A percentile compares a stretch with the other conserved stretches of the same genome.
Evolutionary conservation across 2,888 invertebrate species (phyloP).

Genomic region (Drymonia ruficornis): DNA sequence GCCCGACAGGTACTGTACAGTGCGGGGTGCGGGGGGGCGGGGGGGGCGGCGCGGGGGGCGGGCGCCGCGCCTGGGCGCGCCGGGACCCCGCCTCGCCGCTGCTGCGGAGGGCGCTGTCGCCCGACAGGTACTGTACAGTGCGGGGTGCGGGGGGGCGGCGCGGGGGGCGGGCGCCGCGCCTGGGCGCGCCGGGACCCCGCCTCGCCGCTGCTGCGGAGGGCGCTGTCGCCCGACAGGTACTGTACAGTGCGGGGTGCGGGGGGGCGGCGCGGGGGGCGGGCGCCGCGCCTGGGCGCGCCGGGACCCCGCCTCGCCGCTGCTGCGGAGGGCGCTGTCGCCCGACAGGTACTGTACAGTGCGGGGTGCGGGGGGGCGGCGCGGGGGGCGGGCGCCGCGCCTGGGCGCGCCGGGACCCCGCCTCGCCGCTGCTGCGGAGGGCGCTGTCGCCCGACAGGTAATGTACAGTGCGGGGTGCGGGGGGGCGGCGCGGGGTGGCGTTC

Average conservation of each 20-base stretch:
- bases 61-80: no score
- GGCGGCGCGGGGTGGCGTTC: constrained; percentile 25
- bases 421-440: constrained; percentile 94
- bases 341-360: constrained; percentile 82
- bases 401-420: constrained; percentile 91
- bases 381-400: constrained; percentile 63
- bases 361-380: constrained; percentile 17
- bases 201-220: constrained; percentile 94
- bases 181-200: constrained; percentile 90
- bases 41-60: constrained; percentile 40
- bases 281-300: constrained; percentile 75
- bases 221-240: constrained; percentile 93
- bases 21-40: no score
- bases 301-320: constrained; percentile 95
- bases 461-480: constrained; percentile 50
- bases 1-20: constrained; percentile 87
- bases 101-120: constrained; percentile 94
- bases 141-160: no score
- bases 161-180: constrained; percentile 57
- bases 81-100: constrained; percentile 97
- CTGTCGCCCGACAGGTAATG: constrained; percentile 88
- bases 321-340: constrained; percentile 95
- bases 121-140: constrained; percentile 85
- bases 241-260: no score
- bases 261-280: constrained; percentile 34